Evolutionary conservation across 92 coral and sea anemone species (phyloP), one percentile per base, ranked within the genome.

Genomic region (Muricea muricata): DNA sequence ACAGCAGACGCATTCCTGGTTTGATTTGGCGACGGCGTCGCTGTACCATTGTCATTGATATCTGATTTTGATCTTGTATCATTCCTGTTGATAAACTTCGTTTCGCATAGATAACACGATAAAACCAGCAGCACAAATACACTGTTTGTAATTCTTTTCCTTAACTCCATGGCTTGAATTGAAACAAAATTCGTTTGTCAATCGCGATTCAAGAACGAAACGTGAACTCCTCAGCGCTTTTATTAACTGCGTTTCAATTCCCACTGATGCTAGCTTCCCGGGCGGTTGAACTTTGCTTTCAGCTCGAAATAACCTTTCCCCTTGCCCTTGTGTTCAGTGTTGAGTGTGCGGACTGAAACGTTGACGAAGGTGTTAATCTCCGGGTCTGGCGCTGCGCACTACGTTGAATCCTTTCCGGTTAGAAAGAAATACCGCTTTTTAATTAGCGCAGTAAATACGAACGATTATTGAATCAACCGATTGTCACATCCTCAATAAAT

Each of bases 281-380:
- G 29, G 21, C 20, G 20, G 39, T 10, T 63, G 70, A 63, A 63
- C 70, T 63, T 63, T 63, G 34, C 37, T 20, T 32, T 63, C 37
- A 63, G 37, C 37, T 6, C 35, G 30, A 63, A 32, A 30, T 20
- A 28, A 32, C 37, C 70, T 63, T 18, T 41, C 35, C 79, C 13
- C n/a, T 9, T 42, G 79, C 58, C 56, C 46, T 60, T n/a, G n/a
- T n/a, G n/a, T n/a, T n/a, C n/a, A n/a, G 79, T 39, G 79, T 45
- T n/a, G 79, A 73, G 15, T 73, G 56, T 73, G 79, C 21, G 42
- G 79, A 41, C 60, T 73, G 79, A 73, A n/a, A 52, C 12, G 6
- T 48, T 48, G 80, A 63, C n/a, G 37, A 32, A 63, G 34, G 37
- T 63, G 70, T 63, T 25, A 13, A 63, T 63, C 70, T 63, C 39